These are phyloP conservation scores for Ctenosaura bakeri DNA, from an alignment of 2,797 vertebrate species.

Conservation along the genomic window DNA sequence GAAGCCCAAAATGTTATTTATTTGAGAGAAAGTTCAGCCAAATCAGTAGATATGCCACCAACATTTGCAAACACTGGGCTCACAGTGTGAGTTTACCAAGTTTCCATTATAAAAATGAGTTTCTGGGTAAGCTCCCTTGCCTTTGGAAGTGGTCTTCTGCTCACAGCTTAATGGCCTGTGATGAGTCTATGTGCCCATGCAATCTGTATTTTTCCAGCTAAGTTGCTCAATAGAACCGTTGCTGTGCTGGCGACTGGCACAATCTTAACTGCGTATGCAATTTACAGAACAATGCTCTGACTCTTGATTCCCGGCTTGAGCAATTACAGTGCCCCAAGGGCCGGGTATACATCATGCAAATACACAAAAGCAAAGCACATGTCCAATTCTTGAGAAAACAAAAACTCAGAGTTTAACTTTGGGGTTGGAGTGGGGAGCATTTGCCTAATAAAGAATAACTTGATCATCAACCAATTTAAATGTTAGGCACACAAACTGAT, in stretches of 20 bases:
- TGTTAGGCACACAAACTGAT: not conserved
- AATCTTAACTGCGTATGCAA: not conserved
- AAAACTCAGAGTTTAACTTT: slow-evolving; percentile 8
- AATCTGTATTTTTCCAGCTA: not conserved
- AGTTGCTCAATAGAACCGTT: slow-evolving; percentile 26
- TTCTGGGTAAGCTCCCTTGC: not conserved
- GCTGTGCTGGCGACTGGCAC: slow-evolving; percentile 2
- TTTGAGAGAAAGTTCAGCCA: not conserved
- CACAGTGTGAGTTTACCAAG: not conserved
- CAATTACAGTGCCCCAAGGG: slow-evolving; percentile 15
- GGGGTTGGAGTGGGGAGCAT: not conserved
- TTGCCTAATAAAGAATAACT: not conserved
- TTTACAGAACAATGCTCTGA: slow-evolving; percentile 30
- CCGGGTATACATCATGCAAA: slow-evolving; percentile 7
- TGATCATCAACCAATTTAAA: not conserved
- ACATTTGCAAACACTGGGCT: not conserved
- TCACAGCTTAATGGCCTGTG: not conserved
- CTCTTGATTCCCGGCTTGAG: slow-evolving; percentile 7
- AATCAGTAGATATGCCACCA: not conserved
- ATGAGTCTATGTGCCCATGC: not conserved
- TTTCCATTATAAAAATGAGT: not conserved
- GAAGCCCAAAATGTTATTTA: not conserved
- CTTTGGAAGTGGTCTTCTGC: not conserved
- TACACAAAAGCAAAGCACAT: slow-evolving; percentile 7
- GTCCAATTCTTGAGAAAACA: not conserved